phyloP scores from a whole-genome alignment of 2,113 vertebrate species.

The Guaruba guarouba region DNA sequence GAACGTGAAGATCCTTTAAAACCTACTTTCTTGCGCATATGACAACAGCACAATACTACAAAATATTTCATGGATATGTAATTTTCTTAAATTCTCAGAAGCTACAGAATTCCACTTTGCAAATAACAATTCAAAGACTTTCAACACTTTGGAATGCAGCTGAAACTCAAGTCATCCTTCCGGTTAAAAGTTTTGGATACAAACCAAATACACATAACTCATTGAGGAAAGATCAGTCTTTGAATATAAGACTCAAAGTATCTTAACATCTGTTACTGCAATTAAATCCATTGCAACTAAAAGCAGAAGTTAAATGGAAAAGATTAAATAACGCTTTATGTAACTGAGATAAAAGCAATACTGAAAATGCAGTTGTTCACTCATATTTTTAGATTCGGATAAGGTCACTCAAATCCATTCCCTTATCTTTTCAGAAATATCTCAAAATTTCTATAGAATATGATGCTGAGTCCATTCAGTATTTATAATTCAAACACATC shows the following conservation, averaged over 20 bases:
- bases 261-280: neutral
- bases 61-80: neutral
- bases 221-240: neutral
- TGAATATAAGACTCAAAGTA: neutral
- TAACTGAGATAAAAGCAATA: neutral
- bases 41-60: neutral
- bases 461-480: neutral
- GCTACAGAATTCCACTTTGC: neutral
- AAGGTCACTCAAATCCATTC: neutral
- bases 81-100: neutral
- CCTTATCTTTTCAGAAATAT: neutral
- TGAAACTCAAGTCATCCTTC: neutral
- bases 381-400: neutral
- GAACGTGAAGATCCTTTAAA: neutral
- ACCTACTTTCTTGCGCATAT: rapidly evolving
- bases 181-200: neutral
- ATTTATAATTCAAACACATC: neutral
- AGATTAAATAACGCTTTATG: neutral
- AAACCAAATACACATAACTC: neutral
- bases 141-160: neutral
- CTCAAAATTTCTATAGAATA: neutral
- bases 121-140: neutral
- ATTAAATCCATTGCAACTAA: slow-evolving; percentile 5
- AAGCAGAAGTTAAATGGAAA: neutral
- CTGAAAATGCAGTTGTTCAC: neutral